Conservation (phyloP, 2,797 vertebrate species). For the Ceyx erithaca region DNA sequence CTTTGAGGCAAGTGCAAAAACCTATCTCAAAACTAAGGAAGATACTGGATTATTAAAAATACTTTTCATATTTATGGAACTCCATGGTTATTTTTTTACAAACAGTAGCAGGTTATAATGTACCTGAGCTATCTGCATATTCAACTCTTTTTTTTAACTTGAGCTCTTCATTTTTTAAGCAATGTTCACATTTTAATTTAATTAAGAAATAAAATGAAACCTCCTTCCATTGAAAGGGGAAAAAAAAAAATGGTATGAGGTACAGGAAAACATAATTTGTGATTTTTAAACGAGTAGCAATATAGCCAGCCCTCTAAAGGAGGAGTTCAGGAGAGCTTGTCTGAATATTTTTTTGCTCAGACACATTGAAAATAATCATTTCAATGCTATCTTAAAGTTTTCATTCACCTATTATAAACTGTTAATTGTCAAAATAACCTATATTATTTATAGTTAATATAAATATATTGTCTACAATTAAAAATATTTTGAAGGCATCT, state of each 20-base stretch:
- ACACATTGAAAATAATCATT: background rate
- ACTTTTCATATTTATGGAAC: slow-evolving; percentile 56
- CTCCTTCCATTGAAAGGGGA: background rate
- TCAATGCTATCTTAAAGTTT: background rate
- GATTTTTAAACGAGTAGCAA: background rate
- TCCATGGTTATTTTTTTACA: slow-evolving; percentile 5
- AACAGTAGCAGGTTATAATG: background rate
- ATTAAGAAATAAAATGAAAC: background rate
- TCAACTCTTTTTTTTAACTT: background rate
- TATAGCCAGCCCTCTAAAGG: background rate
- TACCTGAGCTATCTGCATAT: background rate
- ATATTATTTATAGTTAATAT: background rate
- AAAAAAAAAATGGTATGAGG: background rate
- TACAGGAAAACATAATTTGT: background rate
- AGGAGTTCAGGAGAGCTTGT: background rate
- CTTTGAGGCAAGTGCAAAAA: slow-evolving; percentile 79
- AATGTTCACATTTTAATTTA: background rate
- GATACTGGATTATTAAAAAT: slow-evolving; percentile 57
- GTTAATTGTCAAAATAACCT: background rate
- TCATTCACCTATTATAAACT: background rate
- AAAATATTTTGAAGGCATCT: background rate
- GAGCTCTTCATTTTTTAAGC: background rate
- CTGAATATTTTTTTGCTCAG: background rate
- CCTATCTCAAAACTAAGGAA: slow-evolving; percentile 57
- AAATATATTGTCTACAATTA: background rate